Evolutionary conservation across 2,113 vertebrate species (phyloP).

Genomic region (Proterorhinus semilunaris): DNA sequence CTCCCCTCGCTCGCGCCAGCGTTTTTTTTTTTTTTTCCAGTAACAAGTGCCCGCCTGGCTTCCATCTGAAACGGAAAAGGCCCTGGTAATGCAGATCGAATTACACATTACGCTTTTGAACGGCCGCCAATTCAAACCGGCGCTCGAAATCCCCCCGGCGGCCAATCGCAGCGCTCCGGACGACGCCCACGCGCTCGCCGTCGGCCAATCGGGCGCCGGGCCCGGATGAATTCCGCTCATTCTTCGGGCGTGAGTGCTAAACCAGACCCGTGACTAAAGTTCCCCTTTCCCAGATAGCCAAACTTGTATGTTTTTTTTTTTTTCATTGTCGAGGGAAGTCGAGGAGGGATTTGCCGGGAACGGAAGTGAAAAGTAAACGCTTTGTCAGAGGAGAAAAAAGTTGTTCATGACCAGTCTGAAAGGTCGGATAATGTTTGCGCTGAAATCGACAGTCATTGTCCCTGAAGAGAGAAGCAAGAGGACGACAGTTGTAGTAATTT

Average conservation of each 20-base stretch:
- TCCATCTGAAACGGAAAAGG: conserved; percentile 3
- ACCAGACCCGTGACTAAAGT: background rate
- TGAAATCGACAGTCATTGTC: background rate
- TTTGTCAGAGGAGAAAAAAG: background rate
- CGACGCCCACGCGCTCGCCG: background rate
- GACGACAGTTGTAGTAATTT: background rate
- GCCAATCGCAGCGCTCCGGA: background rate
- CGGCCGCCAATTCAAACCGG: background rate
- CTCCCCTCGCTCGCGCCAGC: background rate
- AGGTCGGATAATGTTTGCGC: background rate
- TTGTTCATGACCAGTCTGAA: background rate
- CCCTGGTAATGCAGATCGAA: background rate
- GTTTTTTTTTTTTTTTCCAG: background rate
- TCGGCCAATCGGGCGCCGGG: background rate
- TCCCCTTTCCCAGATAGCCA: background rate
- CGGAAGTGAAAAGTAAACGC: background rate
- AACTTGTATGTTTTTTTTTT: background rate
- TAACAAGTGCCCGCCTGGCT: background rate
- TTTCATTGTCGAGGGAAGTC: background rate
- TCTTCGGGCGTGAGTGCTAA: background rate
- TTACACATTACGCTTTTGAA: background rate
- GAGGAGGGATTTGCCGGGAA: conserved; percentile 11
- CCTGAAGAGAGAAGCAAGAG: background rate
- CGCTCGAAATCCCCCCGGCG: background rate
- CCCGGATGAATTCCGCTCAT: background rate